Conservation (phyloP, 2,797 vertebrate genomes). For the Hydrocynus forskahlii region DNA sequence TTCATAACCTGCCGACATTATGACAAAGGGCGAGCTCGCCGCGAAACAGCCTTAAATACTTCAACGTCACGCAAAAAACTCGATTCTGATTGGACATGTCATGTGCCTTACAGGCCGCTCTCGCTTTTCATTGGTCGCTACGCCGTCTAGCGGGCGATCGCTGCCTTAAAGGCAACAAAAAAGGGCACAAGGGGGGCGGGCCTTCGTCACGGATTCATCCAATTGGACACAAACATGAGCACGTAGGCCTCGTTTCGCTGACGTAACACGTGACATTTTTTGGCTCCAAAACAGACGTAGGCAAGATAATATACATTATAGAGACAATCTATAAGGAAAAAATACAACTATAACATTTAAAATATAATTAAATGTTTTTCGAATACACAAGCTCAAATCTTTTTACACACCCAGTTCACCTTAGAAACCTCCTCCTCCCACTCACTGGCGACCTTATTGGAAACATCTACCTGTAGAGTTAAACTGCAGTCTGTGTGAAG, state of each 20-base stretch:
- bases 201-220: neutral
- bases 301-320: no score
- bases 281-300: neutral
- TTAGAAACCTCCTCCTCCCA: neutral
- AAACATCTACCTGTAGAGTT: neutral
- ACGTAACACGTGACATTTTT: neutral
- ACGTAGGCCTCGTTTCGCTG: neutral
- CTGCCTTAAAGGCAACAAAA: neutral
- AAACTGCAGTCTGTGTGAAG: no score
- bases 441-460: neutral
- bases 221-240: neutral
- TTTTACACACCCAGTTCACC: no score
- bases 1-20: slow-evolving; percentile 83
- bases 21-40: slow-evolving; percentile 78
- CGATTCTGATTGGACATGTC: slow-evolving; percentile 70
- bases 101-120: slow-evolving; percentile 43
- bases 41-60: slow-evolving; percentile 77
- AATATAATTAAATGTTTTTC: no score
- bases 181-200: neutral
- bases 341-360: no score
- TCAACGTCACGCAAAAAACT: slow-evolving; percentile 59
- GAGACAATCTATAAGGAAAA: no score
- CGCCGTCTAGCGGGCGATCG: slow-evolving; percentile 13
- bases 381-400: no score
- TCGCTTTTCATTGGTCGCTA: slow-evolving; percentile 59